Evolutionary conservation across 37 sponge, comb jelly and placozoan genomes (phyloP), one percentile per base, ranked within the genome.

Genomic region (Tethya wilhelma): DNA sequence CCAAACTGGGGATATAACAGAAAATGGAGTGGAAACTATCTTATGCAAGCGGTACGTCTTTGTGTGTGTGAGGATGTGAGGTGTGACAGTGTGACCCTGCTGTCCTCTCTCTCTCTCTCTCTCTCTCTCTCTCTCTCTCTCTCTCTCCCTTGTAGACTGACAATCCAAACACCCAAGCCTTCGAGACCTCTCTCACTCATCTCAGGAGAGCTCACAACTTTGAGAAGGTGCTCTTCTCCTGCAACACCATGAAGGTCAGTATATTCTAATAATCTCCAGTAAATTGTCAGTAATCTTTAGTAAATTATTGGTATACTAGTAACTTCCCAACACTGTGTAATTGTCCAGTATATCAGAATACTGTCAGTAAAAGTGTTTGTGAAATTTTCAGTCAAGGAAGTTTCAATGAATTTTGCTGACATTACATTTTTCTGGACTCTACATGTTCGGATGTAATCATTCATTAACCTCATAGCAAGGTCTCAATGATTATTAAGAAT

Each of bases 151-250:
- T 63, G 8, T 70, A 86, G 86, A 64, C 34, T 37, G 86, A 86
- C 72, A 86, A 86, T 49, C 14, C 65, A 25, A 40, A 72, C 14
- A 19, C 36, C 64, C 79, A 42, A n/a, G 42, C 56, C 0, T 86
- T 79, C 29, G 73, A 86, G 56, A 42, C 79, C 30, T 78, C 86
- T 0, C 67, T 86, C 26, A 78, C 66, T 46, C 74, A 78, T 53
- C 74, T 86, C 26, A 23, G 49, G 46, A 65, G 79, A 3, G 70
- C 86, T 39, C 86, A 86, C 55, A 40, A 32, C 32, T 80, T 87
- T 38, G 87, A 87, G 37, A 73, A 75, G 56, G 75, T 87, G 38
- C 74, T 80, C 58, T 87, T 80, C 33, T 75, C 87, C 44, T 87
- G 81, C 63, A 42, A 38, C 37, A 77, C 57, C 26, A 74, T 73